These are phyloP conservation scores for Miichthys miiuy DNA, from an alignment of 2,797 vertebrate genomes.

Conservation along the genomic window DNA sequence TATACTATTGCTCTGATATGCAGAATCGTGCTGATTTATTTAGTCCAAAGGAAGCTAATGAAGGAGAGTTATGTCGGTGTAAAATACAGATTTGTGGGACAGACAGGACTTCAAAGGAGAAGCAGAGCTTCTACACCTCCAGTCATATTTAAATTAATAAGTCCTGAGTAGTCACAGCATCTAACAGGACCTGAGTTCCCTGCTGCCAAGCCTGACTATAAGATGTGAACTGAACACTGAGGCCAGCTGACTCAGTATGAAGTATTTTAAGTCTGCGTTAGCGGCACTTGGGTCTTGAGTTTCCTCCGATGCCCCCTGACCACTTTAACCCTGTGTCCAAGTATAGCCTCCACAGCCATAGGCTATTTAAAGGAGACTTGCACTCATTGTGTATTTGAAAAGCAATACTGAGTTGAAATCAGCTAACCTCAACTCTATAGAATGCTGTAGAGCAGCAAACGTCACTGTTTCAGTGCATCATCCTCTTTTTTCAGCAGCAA, in stretches of 20 bases:
- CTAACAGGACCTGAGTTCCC: background rate
- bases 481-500: no score
- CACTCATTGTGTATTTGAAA: background rate
- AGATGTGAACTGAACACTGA: slow-evolving; percentile 3
- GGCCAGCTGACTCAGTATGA: slow-evolving; percentile 36
- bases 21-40: slow-evolving; percentile 25
- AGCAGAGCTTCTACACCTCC: slow-evolving; percentile 28
- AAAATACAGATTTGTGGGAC: slow-evolving; percentile 29
- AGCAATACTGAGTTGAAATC: background rate
- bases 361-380: slow-evolving; percentile 13
- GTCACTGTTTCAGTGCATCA: no score
- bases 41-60: slow-evolving; percentile 3
- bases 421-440: background rate
- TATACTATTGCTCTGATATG: slow-evolving; percentile 18
- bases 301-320: slow-evolving; percentile 19
- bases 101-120: slow-evolving; percentile 25
- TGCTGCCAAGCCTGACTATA: background rate
- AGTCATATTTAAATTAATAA: slow-evolving; percentile 36
- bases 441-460: no score
- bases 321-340: slow-evolving; percentile 13
- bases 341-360: background rate
- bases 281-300: slow-evolving; percentile 17
- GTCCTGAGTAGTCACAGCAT: background rate
- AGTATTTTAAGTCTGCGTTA: slow-evolving; percentile 40
- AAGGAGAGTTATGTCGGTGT: slow-evolving; percentile 19